Evolutionary conservation across 1,140 invertebrate species (phyloP).

Genomic region (Drosophila gunungcola): DNA sequence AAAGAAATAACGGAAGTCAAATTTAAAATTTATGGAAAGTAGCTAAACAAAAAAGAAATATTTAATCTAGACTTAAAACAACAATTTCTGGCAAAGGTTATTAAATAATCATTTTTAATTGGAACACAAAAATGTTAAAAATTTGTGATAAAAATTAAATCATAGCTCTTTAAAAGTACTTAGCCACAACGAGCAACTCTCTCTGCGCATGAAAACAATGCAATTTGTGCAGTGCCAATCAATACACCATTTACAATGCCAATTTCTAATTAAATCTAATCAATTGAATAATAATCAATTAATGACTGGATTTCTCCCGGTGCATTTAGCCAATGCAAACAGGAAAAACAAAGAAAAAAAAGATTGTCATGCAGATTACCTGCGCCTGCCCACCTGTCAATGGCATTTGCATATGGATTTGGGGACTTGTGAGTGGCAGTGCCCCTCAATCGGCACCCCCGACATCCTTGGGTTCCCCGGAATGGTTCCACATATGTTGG

Average conservation of each 20-base stretch:
- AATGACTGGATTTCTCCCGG: slow-evolving; percentile 17
- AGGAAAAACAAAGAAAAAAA: slow-evolving; percentile 17
- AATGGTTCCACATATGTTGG: slow-evolving; percentile 31
- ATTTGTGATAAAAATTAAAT: no score
- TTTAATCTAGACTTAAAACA: no score
- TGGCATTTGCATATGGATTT: slow-evolving; percentile 71
- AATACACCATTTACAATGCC: neutral
- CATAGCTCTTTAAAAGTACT: no score
- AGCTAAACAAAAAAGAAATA: no score
- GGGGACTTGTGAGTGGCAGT: slow-evolving; percentile 54
- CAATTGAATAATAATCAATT: slow-evolving; percentile 5
- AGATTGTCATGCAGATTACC: slow-evolving; percentile 69
- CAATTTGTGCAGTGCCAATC: neutral
- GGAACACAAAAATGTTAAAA: no score
- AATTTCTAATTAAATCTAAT: slow-evolving; percentile 10
- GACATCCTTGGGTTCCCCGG: slow-evolving; percentile 8
- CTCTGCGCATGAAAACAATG: neutral
- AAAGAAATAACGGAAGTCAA: no score
- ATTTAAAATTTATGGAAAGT: no score
- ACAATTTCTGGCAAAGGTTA: no score
- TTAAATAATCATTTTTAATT: no score
- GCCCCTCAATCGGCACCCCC: slow-evolving; percentile 26
- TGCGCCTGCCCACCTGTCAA: slow-evolving; percentile 58
- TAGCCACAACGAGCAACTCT: neutral
- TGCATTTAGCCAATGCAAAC: slow-evolving; percentile 30